Conservation (phyloP, 2,888 invertebrate species). For the Melitaea athalia region DNA sequence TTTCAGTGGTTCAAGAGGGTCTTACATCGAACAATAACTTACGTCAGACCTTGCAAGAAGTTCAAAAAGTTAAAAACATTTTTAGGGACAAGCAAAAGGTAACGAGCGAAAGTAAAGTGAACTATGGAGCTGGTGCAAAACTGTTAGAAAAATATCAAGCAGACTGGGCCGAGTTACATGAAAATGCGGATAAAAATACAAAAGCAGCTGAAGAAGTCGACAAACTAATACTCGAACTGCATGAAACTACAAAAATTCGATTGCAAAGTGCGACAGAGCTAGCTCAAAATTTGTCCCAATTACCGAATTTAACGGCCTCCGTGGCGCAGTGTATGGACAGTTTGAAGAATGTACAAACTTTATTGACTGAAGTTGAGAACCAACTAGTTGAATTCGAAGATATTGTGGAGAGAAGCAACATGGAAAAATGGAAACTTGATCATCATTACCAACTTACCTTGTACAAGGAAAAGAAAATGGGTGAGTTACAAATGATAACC, state of each 20-base stretch:
- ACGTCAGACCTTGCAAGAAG: slow-evolving; percentile 72
- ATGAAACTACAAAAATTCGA: slow-evolving; percentile 57
- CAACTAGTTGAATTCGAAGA: slow-evolving; percentile 85
- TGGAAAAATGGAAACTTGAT: slow-evolving; percentile 87
- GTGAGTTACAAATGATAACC: too few relatives aligned
- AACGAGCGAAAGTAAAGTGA: slow-evolving; percentile 62
- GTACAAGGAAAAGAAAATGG: slow-evolving; percentile 87
- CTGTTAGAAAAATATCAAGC: slow-evolving; percentile 87
- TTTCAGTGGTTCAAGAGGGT: slow-evolving; percentile 76
- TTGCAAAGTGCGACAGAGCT: slow-evolving; percentile 66
- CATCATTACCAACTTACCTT: slow-evolving; percentile 87
- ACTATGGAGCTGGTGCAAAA: slow-evolving; percentile 85
- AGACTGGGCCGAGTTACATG: slow-evolving; percentile 87
- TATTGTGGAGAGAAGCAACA: slow-evolving; percentile 85
- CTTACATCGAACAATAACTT: slow-evolving; percentile 68
- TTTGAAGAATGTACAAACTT: slow-evolving; percentile 78
- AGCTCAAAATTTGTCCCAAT: slow-evolving; percentile 60
- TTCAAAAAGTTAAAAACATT: slow-evolving; percentile 71
- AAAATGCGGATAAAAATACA: slow-evolving; percentile 86
- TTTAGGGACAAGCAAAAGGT: slow-evolving; percentile 71
- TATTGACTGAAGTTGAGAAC: slow-evolving; percentile 85
- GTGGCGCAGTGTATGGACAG: slow-evolving; percentile 79
- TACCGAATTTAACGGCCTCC: slow-evolving; percentile 67
- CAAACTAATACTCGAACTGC: slow-evolving; percentile 64
- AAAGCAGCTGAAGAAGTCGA: slow-evolving; percentile 81